Evolutionary conservation across 2,888 invertebrate species (phyloP).

Genomic region (Nysson spinosus): DNA sequence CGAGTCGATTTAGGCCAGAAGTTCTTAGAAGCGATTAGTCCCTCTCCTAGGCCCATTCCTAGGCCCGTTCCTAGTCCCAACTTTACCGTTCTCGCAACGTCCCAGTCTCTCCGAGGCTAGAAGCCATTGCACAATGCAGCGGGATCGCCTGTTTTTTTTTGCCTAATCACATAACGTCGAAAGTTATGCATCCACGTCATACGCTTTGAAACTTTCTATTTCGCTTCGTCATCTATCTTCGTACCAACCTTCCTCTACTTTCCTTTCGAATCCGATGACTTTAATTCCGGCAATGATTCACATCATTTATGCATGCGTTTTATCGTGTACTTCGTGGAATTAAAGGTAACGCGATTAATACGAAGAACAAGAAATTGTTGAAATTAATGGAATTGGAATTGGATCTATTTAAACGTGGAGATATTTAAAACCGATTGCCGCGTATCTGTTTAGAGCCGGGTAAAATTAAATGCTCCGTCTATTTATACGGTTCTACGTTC

Average conservation of each 20-base stretch:
- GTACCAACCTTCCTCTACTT: no score
- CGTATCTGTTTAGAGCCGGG: constrained; percentile 3
- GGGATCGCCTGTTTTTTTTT: constrained; percentile 31
- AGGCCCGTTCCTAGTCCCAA: no score
- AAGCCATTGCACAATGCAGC: constrained; percentile 61
- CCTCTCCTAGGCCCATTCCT: no score
- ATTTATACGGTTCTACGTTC: constrained; percentile 4
- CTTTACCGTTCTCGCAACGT: constrained; percentile 42
- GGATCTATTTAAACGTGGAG: no score
- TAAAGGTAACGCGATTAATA: no score
- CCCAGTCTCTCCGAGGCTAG: constrained; percentile 35
- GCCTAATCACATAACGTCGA: constrained; percentile 21
- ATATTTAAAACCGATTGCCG: neutral
- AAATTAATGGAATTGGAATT: no score
- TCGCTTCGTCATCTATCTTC: neutral
- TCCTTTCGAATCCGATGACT: no score
- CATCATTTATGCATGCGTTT: no score
- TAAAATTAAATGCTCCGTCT: constrained; percentile 13
- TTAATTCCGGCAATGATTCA: no score
- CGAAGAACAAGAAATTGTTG: no score
- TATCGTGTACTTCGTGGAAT: no score
- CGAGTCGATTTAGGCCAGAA: constrained; percentile 37
- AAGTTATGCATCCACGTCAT: constrained; percentile 14
- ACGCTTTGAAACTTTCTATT: constrained; percentile 1
- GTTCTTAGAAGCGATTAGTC: constrained; percentile 56